Conservation (phyloP, 1,140 invertebrate species). For the Bombyx mandarina region DNA sequence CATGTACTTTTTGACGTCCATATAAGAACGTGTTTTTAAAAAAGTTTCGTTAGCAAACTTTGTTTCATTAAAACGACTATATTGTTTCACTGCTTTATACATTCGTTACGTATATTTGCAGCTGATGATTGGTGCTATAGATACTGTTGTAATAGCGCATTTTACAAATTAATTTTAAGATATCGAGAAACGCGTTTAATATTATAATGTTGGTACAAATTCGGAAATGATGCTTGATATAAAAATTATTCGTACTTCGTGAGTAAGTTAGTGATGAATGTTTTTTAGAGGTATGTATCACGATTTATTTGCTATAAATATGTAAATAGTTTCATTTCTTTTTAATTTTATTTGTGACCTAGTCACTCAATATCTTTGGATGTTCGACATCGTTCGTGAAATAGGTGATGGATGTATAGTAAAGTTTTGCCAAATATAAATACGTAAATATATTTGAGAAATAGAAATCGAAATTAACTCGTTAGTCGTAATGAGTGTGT, state of each 20-base stretch:
- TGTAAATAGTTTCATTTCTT: slow-evolving; percentile 39
- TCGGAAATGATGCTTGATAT: no score
- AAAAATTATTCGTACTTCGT: no score
- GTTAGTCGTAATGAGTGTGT: slow-evolving; percentile 24
- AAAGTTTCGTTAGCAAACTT: slow-evolving; percentile 5
- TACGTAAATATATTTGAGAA: slow-evolving; percentile 29
- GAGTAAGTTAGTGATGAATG: no score
- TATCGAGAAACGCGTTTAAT: no score
- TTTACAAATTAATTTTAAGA: slow-evolving; percentile 13
- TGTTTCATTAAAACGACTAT: no score
- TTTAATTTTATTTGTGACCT: slow-evolving; percentile 33
- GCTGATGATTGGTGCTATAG: slow-evolving; percentile 65
- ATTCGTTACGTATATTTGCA: slow-evolving; percentile 36
- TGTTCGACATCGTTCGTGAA: slow-evolving; percentile 36
- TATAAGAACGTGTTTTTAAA: slow-evolving; percentile 27
- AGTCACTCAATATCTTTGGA: slow-evolving; percentile 35
- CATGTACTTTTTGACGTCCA: slow-evolving; percentile 57
- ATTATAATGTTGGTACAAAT: no score
- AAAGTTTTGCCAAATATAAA: slow-evolving; percentile 39
- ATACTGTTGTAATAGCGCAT: slow-evolving; percentile 43
- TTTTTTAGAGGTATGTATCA: neutral
- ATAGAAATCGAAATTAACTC: slow-evolving; percentile 22
- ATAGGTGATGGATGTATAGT: slow-evolving; percentile 24
- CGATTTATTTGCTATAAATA: slow-evolving; percentile 25
- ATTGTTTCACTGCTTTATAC: slow-evolving; percentile 23